Base-by-base conservation (phyloP, 2,113 vertebrate species). In the Melanerpes aurifrons region DNA sequence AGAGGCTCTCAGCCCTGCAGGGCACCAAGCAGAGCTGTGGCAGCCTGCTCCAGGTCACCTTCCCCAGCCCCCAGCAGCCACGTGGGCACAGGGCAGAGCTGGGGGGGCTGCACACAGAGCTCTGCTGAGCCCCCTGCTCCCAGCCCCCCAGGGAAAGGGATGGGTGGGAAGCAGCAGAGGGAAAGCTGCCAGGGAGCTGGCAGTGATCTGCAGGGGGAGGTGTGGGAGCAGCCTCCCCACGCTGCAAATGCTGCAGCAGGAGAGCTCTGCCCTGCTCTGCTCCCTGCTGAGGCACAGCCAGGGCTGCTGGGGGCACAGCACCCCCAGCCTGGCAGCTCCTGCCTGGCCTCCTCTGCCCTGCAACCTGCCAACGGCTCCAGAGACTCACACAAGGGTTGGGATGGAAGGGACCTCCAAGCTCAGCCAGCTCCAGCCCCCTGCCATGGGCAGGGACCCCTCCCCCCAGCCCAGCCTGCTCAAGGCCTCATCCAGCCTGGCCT, bases 221-320 rank as follows among this genome's bases (percentile, higher is more conserved):
- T 95, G 94, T 95, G 68, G 70, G 66, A 92, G 94, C 94, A 87
- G 87, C 85, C 94, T 89, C 91, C 94, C 86, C 89, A 83, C 84
- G 89, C 82, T 6, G 8, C 70, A 83, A 92, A 92, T 93, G 93
- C 96, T 92, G 82, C 94, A 95, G 92, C 93, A 94, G 93, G 87
- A 57, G 94, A 89, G 94, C 80, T 80, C 87, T 70, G 79, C 92
- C 95, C 79, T 85, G 85, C 19, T 96, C 89, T 92, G 87, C 75
- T 64, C 87, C 64, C 40, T 79, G 40, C 78, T 73, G 81, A 93
- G 64, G 68, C 47, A 63, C 32, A 48, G 53, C 37, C 1, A 5
- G 14, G 67, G 62, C 86, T 91, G 73, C 67, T 90, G 81, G 85
- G 83, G 89, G 92, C 32, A 32, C 63, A 87, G 19, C 1, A 2